Base-by-base conservation (phyloP, 1,140 invertebrate species). In the Drosophila pruinosa region DNA sequence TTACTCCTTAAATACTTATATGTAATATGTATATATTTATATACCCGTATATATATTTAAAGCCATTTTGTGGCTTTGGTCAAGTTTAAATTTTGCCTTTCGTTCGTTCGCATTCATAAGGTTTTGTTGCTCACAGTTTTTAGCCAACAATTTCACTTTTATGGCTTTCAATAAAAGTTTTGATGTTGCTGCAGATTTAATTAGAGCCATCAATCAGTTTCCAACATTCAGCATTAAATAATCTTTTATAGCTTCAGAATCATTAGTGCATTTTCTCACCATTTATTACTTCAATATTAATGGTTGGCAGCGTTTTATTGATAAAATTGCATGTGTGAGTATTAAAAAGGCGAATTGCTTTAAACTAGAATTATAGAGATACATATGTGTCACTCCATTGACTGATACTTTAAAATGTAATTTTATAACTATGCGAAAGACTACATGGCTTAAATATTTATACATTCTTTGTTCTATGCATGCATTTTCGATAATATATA, bases 161-260 rank as follows among this genome's bases (percentile, higher is more conserved):
- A 77, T 65, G 47, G 81, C 70, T 86, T 73, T 28, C 61, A 68
- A 86, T 86, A 86, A 86, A 86, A 77, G 61, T 80, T 85, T 86
- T 86, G 61, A 71, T 80, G 64, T 61, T 43, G 41, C 56, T 57
- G 72, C 52, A 67, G 54, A 86, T 86, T 77, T 86, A 85, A 86
- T 86, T 80, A 85, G 77, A 80, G 77, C 81, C 50, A 86, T 85
- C 80, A 85, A 85, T 85, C 72, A 85, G 73, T 62, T 75, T 65
- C 50, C 43, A 48, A 47, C 57, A 59, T 50, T 72, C 62, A 26
- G 34, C 63, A 62, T 69, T 63, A 72, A 80, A 85, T 80, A 85
- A 74, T 80, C 59, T 77, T 77, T 47, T 61, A 62, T 80, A 56
- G 75, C 67, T 64, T 80, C 59, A 26, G 80, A 58, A 70, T 70